Evolutionary conservation across 2,113 vertebrate species (phyloP).

Genomic region (Phyllopteryx taeniolatus): DNA sequence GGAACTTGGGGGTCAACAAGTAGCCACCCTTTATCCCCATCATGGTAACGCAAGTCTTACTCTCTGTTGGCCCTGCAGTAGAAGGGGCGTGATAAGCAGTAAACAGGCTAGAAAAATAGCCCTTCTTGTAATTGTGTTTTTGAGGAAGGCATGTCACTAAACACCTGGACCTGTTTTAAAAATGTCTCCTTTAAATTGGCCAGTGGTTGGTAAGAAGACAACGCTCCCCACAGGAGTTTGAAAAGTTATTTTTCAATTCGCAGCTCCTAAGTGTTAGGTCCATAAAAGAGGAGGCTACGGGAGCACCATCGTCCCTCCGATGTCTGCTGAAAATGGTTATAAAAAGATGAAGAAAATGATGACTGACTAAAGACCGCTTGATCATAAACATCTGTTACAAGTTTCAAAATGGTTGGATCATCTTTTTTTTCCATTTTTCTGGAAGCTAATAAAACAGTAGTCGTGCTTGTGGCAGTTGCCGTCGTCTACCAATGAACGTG

Average conservation of each 20-base stretch:
- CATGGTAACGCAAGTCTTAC: not conserved
- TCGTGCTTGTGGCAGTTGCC: not conserved
- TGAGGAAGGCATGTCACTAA: not conserved
- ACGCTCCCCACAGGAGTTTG: not conserved
- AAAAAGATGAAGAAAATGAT: constrained; percentile 8
- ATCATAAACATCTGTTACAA: constrained; percentile 11
- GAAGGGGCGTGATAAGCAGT: no score
- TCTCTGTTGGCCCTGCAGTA: not conserved
- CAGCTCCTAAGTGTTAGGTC: not conserved
- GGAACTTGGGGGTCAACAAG: no score
- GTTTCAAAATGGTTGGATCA: not conserved
- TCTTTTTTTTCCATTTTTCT: not conserved
- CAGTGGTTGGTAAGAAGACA: not conserved
- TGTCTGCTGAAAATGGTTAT: constrained; percentile 27
- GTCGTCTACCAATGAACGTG: not conserved
- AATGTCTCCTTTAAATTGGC: not conserved
- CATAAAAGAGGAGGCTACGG: constrained; percentile 18
- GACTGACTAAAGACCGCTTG: not conserved
- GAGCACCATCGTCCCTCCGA: not conserved
- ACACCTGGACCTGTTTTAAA: not conserved
- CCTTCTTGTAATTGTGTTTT: not conserved
- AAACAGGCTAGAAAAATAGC: no score
- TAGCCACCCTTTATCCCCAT: no score
- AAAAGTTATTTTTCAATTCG: not conserved
- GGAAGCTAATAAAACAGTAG: not conserved